Evolutionary conservation across 2,888 invertebrate genomes (phyloP).

Genomic region (Pristionchus entomophagus): DNA sequence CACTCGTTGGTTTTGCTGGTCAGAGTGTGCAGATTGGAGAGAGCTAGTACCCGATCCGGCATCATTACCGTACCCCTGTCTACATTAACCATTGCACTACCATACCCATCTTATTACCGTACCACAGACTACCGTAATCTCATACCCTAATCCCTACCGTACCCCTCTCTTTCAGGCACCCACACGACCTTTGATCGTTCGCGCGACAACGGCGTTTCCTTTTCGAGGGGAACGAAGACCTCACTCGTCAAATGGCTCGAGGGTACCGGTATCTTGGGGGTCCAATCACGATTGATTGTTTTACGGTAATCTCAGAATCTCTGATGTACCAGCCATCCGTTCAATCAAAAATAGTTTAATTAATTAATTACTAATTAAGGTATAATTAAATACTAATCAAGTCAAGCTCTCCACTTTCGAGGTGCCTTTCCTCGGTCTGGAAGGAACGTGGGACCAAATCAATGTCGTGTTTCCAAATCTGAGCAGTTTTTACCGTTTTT

Average conservation of each 20-base stretch:
- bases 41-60: no score
- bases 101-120: no score
- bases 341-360: not conserved
- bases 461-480: slow-evolving; percentile 71
- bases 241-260: slow-evolving; percentile 70
- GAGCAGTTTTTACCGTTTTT: no score
- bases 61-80: no score
- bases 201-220: slow-evolving; percentile 69
- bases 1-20: no score
- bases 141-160: no score
- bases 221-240: slow-evolving; percentile 71
- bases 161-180: slow-evolving; percentile 61
- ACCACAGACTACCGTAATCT: no score
- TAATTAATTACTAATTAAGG: not conserved
- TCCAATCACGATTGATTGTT: not conserved
- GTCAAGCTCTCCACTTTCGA: slow-evolving; percentile 68
- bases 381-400: slow-evolving; percentile 36
- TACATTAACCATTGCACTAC: no score
- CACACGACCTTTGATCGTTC: slow-evolving; percentile 67
- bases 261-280: slow-evolving; percentile 53
- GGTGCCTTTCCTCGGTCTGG: slow-evolving; percentile 67
- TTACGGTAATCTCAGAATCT: not conserved
- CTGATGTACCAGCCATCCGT: no score
- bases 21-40: no score
- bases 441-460: slow-evolving; percentile 62